Evolutionary conservation across 2,797 vertebrate species (phyloP).

Genomic region (Cottoperca gobio): DNA sequence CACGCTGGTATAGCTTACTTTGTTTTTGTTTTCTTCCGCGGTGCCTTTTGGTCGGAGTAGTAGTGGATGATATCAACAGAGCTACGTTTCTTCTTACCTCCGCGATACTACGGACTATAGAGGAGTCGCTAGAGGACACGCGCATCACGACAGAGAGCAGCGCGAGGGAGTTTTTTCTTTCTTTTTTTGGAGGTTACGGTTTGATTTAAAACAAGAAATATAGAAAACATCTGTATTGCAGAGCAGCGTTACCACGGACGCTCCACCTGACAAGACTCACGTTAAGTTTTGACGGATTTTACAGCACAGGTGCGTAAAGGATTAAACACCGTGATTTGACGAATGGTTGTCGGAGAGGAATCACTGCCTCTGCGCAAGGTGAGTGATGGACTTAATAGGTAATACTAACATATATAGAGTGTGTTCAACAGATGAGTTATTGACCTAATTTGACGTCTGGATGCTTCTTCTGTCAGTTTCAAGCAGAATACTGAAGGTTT

Average conservation of each 20-base stretch:
- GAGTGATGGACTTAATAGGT: constrained; percentile 60
- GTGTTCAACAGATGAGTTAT: constrained; percentile 40
- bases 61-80: constrained; percentile 65
- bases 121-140: constrained; percentile 61
- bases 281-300: constrained; percentile 69
- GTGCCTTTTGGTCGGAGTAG: constrained; percentile 44
- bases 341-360: constrained; percentile 79
- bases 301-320: constrained; percentile 70
- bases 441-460: constrained; percentile 10
- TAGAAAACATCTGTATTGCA: not conserved
- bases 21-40: constrained; percentile 22
- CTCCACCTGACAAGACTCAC: constrained; percentile 9
- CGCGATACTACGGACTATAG: constrained; percentile 38
- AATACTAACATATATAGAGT: constrained; percentile 19
- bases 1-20: constrained; percentile 44
- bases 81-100: constrained; percentile 45
- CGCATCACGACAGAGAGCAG: constrained; percentile 64
- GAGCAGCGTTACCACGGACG: not conserved
- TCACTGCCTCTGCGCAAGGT: constrained; percentile 77
- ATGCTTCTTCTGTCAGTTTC: not conserved
- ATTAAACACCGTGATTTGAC: constrained; percentile 55
- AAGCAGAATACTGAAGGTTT: not conserved
- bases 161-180: constrained; percentile 18
- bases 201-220: constrained; percentile 13
- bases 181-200: constrained; percentile 11